Base-by-base conservation (phyloP, 2,113 vertebrate species). In the Eidolon helvum region DNA sequence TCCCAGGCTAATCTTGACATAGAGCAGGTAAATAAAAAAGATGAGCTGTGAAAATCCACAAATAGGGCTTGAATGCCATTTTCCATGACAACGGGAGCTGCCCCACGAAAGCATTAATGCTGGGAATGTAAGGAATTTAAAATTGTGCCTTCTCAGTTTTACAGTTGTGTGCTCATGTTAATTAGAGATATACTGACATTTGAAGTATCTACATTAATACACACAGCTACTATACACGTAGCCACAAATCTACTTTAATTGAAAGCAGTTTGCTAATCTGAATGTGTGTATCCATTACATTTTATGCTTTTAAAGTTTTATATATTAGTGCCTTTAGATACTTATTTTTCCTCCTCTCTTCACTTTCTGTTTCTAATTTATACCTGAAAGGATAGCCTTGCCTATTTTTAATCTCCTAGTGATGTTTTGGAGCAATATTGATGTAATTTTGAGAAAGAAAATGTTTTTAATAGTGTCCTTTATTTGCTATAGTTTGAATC, bases 1-100 rank as follows among this genome's bases (percentile, higher is more conserved):
- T 97, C 97, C 97, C 93, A 98, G 95, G 84, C 96, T 98, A 97
- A 96, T 97, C 97, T 94, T 98, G 97, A 98, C 96, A 97, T 98
- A 98, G 90, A 97, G 83, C 95, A 98, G 94, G 97, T 95, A 97
- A 97, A 98, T 61, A 95, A 97, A 97, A 96, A 97, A 98, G 95
- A 89, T 98, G 59, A 97, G 71, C 97, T 98, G 93, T 87, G 96
- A 97, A 98, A 98, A 98, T 94, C 78, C 87, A 82, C 7, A 7
- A 97, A 84, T 88, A 98, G 96, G 97, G 59, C 95, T 86, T 79
- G 84, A 97, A 97, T 69, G 93, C 97, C 28, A 75, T 97, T 98
- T 98, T 97, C 91, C 82, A 89, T 97, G 7, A 95, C 94, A 98
- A 97, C 97, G 97, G 95, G 97, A 96, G 97, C 97, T 97, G 33